phyloP scores from a whole-genome alignment of 2,797 vertebrate genomes.

The Microcaecilia unicolor region DNA sequence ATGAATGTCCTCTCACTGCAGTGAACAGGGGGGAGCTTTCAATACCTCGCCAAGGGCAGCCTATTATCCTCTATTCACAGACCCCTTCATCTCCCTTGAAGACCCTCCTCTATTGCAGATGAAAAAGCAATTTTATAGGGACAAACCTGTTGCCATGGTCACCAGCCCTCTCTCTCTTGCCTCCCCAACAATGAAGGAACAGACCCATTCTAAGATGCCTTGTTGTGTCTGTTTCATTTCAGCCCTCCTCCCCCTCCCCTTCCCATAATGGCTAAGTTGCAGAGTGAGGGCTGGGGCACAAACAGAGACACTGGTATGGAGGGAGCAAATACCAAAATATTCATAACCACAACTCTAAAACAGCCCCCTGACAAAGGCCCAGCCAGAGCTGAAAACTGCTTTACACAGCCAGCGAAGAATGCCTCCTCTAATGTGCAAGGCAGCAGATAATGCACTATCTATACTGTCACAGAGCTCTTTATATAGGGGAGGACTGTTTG shows the following conservation, averaged over 20 bases:
- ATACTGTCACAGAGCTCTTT: conserved; percentile 21
- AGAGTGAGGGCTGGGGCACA: conserved; percentile 11
- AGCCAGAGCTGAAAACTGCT: conserved; percentile 36
- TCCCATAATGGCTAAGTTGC: conserved; percentile 31
- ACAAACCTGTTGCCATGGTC: conserved; percentile 67
- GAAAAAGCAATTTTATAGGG: conserved; percentile 28
- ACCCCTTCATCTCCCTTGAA: conserved; percentile 47
- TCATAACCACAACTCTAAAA: conserved; percentile 25
- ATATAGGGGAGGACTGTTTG: conserved; percentile 35
- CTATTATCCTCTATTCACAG: conserved; percentile 62
- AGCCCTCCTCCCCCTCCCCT: conserved; percentile 24
- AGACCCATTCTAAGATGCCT: conserved; percentile 45
- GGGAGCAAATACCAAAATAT: conserved; percentile 39
- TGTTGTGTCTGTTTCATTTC: conserved; percentile 44
- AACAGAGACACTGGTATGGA: conserved; percentile 13
- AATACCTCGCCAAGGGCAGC: conserved; percentile 48
- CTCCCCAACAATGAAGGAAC: conserved; percentile 30
- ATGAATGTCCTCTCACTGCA: conserved; percentile 46
- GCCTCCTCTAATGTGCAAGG: conserved; percentile 8
- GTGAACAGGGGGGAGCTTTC: conserved; percentile 47
- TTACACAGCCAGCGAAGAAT: conserved; percentile 28
- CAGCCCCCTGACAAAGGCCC: conserved; percentile 19
- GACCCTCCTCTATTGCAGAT: conserved; percentile 51
- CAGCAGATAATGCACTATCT: conserved; percentile 37
- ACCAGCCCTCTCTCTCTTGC: conserved; percentile 38